phyloP scores from a whole-genome alignment of 37 sponge, comb jelly and placozoan species.

The Spongilla lacustris region DNA sequence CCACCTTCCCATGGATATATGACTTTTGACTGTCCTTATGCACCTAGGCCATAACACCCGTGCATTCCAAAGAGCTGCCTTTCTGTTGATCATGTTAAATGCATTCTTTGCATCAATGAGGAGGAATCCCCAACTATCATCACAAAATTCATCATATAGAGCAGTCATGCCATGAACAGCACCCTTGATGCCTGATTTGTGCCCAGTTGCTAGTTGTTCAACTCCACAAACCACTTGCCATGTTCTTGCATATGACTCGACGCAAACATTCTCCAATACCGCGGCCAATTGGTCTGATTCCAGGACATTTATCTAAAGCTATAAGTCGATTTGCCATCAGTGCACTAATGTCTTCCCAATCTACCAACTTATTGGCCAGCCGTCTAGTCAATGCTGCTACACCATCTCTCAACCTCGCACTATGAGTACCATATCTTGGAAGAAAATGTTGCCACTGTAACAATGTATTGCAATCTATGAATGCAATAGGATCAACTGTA shows the following conservation, averaged over 20 bases:
- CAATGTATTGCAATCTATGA: neutral
- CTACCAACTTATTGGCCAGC: conserved; percentile 17
- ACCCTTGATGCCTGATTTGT: conserved; percentile 44
- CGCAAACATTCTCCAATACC: conserved; percentile 15
- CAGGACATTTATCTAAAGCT: conserved; percentile 19
- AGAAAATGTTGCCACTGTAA: conserved; percentile 35
- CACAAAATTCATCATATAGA: conserved; percentile 33
- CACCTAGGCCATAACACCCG: conserved; percentile 38
- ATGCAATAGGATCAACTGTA: conserved; percentile 8
- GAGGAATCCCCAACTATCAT: conserved; percentile 40
- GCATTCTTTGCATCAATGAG: conserved; percentile 38
- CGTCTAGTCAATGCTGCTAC: conserved; percentile 19
- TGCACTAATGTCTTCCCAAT: conserved; percentile 11
- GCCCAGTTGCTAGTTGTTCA: conserved; percentile 15
- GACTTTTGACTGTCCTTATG: neutral
- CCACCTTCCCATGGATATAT: conserved; percentile 1
- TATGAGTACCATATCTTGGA: conserved; percentile 24
- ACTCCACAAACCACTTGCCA: conserved; percentile 27
- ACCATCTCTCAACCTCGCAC: conserved; percentile 25
- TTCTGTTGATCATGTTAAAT: conserved; percentile 18
- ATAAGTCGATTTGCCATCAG: conserved; percentile 4
- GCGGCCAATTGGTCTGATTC: conserved; percentile 26
- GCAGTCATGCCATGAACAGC: conserved; percentile 44
- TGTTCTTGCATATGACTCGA: conserved; percentile 15
- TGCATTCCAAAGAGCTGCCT: conserved; percentile 23